These are phyloP conservation scores for Passerina amoena DNA, from an alignment of 2,113 vertebrate genomes.

Conservation along the genomic window DNA sequence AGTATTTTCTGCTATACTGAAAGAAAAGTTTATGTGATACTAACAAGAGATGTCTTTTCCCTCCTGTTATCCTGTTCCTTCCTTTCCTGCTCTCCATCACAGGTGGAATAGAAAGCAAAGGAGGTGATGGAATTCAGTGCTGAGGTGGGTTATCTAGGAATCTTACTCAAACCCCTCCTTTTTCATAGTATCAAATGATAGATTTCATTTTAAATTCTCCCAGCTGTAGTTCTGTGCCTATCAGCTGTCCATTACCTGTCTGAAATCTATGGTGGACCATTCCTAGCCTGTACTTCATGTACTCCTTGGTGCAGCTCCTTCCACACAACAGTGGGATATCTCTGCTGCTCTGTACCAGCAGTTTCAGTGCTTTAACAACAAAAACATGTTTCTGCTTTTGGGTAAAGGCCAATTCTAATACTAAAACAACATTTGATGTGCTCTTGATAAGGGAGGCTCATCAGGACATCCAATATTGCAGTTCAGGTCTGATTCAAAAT, in stretches of 20 bases:
- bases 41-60: background rate
- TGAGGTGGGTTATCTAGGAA: background rate
- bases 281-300: background rate
- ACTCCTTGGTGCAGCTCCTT: background rate
- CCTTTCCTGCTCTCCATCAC: background rate
- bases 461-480: background rate
- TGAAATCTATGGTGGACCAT: background rate
- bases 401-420: background rate
- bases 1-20: background rate
- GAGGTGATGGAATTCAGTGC: background rate
- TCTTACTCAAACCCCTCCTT: background rate
- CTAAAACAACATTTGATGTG: background rate
- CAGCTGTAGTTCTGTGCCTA: background rate
- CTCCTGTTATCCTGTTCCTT: background rate
- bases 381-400: background rate
- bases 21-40: background rate
- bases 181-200: background rate
- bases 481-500: background rate
- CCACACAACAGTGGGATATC: background rate
- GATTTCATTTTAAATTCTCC: background rate
- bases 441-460: background rate
- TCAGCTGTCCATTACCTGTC: background rate
- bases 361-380: background rate
- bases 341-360: background rate
- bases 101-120: background rate